These are phyloP conservation scores for Solea senegalensis DNA, from an alignment of 2,113 vertebrate species.

Conservation along the genomic window DNA sequence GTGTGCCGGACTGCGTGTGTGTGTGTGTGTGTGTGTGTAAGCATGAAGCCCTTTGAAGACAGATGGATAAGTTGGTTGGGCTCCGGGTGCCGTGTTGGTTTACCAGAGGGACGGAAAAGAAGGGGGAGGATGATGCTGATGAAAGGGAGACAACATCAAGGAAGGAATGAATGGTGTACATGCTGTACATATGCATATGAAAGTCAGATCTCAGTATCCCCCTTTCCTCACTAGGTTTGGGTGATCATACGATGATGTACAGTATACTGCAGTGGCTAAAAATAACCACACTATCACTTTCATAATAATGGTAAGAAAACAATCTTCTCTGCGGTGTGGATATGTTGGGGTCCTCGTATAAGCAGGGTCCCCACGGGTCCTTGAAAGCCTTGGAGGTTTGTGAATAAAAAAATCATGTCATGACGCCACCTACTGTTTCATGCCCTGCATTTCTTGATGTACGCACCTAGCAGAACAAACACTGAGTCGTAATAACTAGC, in stretches of 20 bases:
- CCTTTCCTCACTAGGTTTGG: slow-evolving; percentile 10
- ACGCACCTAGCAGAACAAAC: too few relatives aligned
- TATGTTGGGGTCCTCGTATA: too few relatives aligned
- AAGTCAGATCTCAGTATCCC: slow-evolving; percentile 19
- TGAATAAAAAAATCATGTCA: too few relatives aligned
- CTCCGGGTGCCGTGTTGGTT: slow-evolving; percentile 43
- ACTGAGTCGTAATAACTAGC: too few relatives aligned
- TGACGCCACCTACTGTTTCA: too few relatives aligned
- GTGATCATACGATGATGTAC: background rate
- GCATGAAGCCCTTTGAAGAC: slow-evolving; percentile 65
- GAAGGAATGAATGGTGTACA: slow-evolving; percentile 23
- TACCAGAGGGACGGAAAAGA: slow-evolving; percentile 22
- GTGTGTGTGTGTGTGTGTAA: slow-evolving; percentile 44
- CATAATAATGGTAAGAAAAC: too few relatives aligned
- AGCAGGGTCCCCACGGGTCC: too few relatives aligned
- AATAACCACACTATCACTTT: too few relatives aligned
- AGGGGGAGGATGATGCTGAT: slow-evolving; percentile 54
- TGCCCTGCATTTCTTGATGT: too few relatives aligned
- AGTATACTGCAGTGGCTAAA: too few relatives aligned
- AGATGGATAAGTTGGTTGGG: slow-evolving; percentile 39
- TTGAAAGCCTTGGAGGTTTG: too few relatives aligned
- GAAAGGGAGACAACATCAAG: slow-evolving; percentile 62
- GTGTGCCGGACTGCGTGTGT: slow-evolving; percentile 1
- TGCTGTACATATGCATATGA: background rate
- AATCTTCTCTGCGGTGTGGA: too few relatives aligned